Evolutionary conservation across 2,797 vertebrate genomes (phyloP).

Genomic region (Acanthurus lineatus): DNA sequence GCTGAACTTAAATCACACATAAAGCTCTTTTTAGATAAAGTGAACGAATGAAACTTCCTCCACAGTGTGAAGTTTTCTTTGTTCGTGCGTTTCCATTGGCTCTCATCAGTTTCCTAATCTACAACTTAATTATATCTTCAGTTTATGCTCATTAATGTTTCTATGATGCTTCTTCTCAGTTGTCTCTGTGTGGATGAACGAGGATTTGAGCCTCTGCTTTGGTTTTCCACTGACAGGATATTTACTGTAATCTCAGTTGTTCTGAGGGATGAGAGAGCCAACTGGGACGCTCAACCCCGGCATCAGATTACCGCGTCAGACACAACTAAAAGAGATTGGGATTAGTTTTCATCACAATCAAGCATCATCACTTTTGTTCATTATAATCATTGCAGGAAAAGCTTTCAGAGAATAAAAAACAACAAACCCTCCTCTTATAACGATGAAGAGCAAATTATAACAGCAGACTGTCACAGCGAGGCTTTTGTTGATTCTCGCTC

Average conservation of each 20-base stretch:
- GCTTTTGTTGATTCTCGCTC: background rate
- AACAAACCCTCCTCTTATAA: constrained; percentile 2
- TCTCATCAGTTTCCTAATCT: no score
- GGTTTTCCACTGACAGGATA: constrained; percentile 13
- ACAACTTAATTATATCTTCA: no score
- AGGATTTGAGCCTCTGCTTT: constrained; percentile 13
- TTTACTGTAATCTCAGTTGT: constrained; percentile 49
- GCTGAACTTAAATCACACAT: no score
- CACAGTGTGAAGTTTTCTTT: no score
- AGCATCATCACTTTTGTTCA: constrained; percentile 26
- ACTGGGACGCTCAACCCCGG: constrained; percentile 56
- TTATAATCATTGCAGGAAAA: constrained; percentile 37
- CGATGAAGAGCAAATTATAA: background rate
- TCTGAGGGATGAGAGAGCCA: constrained; percentile 32
- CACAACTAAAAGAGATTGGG: constrained; percentile 48
- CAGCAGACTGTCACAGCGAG: background rate
- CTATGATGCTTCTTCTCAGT: no score
- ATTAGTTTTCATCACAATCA: constrained; percentile 60
- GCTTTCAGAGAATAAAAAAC: background rate
- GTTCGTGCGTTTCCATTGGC: no score
- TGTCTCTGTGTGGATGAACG: no score
- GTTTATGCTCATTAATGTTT: no score
- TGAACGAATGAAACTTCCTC: no score
- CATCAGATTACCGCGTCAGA: constrained; percentile 54
- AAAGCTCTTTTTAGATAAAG: no score